Evolutionary conservation across 1,140 invertebrate species (phyloP), one percentile per base, ranked within the genome.

Genomic region (Danaus melanippus): DNA sequence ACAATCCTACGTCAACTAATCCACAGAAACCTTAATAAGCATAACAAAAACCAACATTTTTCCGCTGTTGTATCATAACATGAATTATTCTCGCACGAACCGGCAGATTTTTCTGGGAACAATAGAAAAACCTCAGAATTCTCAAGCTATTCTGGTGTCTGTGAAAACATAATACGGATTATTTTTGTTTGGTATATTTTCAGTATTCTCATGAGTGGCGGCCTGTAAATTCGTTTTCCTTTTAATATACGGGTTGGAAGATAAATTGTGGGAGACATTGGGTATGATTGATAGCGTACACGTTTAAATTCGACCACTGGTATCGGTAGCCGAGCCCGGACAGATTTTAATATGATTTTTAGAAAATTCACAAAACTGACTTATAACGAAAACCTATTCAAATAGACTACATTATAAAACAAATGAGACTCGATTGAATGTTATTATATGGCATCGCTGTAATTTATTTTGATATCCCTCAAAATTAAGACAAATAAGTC

Each of bases 241-340:
- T 73, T 74, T 79, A 74, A 79, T 79, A 73, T 75, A 70, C 67
- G 67, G 58, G 60, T 56, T 54, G 44, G 67, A 66, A 77, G 74
- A 79, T 79, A 77, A 77, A 79, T 79, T 69, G 67, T 62, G 65
- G 57, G 66, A 76, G 70, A 75, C 74, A 79, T 60, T 62, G 59
- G 69, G 47, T 70, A 66, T 77, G 76, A 79, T 79, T 69, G 74
- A 77, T 79, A 62, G 67, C 50, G 49, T 55, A 50, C 60, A 66
- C 68, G 71, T 73, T 71, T 53, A 55, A 59, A 70, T 67, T 62
- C 59, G 57, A 60, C 60, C 50, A 60, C 12, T 50, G 48, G 43
- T 56, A 66, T 62, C 51, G 56, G 56, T 55, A 41, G 52, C 48
- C 39, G 52, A 45, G 17, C 50, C 41, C 42, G 43, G 11, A 12